phyloP scores from a whole-genome alignment of 1,140 invertebrate genomes.

The Magallana ariakensis region DNA sequence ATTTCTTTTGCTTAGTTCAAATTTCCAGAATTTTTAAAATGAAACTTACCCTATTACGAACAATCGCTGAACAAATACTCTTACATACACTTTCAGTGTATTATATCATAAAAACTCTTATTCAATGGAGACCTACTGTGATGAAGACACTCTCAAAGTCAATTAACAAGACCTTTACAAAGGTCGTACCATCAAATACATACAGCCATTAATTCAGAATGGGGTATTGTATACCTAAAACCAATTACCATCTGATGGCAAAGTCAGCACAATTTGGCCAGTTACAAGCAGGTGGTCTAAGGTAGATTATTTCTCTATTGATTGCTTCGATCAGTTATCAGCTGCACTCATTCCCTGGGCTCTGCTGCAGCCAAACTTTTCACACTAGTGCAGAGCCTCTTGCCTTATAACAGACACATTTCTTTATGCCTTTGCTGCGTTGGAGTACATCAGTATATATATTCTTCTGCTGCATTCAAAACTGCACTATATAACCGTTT shows the following conservation, averaged over 20 bases:
- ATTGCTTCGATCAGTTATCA: background rate
- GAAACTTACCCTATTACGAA: too few species aligned
- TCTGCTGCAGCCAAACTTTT: background rate
- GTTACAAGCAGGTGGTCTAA: constrained; percentile 15
- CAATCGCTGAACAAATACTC: too few species aligned
- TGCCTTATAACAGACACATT: background rate
- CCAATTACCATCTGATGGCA: constrained; percentile 9
- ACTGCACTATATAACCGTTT: background rate
- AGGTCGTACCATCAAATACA: background rate
- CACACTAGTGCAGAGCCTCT: constrained; percentile 1
- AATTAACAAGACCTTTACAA: background rate
- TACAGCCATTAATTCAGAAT: constrained; percentile 20
- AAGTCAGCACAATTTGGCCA: constrained; percentile 12
- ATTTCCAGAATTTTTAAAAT: too few species aligned
- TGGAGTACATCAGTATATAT: background rate
- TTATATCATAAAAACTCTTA: too few species aligned
- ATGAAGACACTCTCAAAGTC: too few species aligned
- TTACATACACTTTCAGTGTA: too few species aligned
- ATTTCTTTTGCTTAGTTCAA: too few species aligned
- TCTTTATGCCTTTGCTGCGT: background rate
- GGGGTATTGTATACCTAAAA: constrained; percentile 16
- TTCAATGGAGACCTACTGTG: too few species aligned
- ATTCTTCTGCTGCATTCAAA: constrained; percentile 1
- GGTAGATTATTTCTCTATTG: constrained; percentile 17
- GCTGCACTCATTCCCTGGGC: constrained; percentile 5